Conservation (phyloP, 2,113 vertebrate genomes). For the Pao palembangensis region DNA sequence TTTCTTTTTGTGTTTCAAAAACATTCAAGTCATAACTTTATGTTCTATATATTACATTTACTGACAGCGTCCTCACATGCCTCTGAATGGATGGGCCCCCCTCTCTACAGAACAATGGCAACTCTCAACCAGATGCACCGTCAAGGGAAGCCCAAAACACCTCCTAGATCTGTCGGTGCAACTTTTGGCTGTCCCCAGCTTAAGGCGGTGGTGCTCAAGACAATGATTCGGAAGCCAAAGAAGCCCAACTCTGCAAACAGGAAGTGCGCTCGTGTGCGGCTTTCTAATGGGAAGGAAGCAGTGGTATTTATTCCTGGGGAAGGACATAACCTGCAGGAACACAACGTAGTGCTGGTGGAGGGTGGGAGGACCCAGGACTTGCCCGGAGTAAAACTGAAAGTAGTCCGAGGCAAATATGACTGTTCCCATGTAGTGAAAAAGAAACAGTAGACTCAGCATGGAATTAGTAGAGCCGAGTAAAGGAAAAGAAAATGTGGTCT, state of each 20-base stretch:
- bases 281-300: constrained; percentile 84
- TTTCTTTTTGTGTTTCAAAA: not conserved
- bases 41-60: not conserved
- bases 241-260: constrained; percentile 95
- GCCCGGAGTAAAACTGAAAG: constrained; percentile 86
- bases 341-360: constrained; percentile 86
- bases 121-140: constrained; percentile 95
- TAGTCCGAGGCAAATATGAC: constrained; percentile 81
- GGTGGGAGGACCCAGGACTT: constrained; percentile 89
- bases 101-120: constrained; percentile 77
- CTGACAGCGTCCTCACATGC: constrained; percentile 51
- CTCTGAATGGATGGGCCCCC: constrained; percentile 46
- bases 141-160: constrained; percentile 61
- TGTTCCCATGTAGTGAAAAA: constrained; percentile 81
- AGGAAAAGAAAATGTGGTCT: too few species aligned
- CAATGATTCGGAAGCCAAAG: constrained; percentile 89
- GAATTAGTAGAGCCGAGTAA: too few species aligned
- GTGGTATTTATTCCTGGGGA: constrained; percentile 88
- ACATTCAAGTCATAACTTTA: not conserved
- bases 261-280: constrained; percentile 84
- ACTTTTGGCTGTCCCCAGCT: constrained; percentile 81
- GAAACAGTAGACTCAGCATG: constrained; percentile 62
- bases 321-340: constrained; percentile 93
- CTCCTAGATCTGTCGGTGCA: constrained; percentile 35
- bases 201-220: constrained; percentile 86